Evolutionary conservation across 23 tunicate genomes (phyloP), one percentile per base, ranked within the genome.

Genomic region (Aplidium turbinatum): DNA sequence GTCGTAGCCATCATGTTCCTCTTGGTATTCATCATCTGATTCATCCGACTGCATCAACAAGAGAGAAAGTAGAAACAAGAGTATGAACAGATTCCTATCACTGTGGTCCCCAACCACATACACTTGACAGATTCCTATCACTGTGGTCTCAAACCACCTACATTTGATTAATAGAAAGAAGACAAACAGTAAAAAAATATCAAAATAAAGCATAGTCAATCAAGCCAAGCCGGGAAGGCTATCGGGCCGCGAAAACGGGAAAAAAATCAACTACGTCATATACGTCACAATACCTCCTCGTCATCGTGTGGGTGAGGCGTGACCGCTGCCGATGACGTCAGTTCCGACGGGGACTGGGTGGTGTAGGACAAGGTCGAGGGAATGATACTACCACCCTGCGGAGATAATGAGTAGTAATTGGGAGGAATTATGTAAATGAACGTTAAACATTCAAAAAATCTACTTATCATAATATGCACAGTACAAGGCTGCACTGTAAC

Each of bases 341-440:
- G 63, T 26, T 76, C 81, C 16, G 76, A 70, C 38, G 26, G 26
- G 3, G 6, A 27, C 54, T 63, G 47, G 83, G 20, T 24, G 24
- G 72, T 57, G 51, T 39, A 61, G 2, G 68, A 63, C 2, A 20
- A 21, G 11, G 73, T 29, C 2, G 54, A 32, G 33, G 68, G 82
- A 13, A 56, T 19, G 38, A 47, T 58, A 4, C 53, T 62, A 21
- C 70, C 70, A 20, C 1, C 42, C 76, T 58, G 77, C 28, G 6
- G 51, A 45, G 18, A 42, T 42, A 11, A 42, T 42, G 50, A 42
- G 11, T 11, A 42, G 11, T 16, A 42, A n/a, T n/a, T n/a, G n/a
- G n/a, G n/a, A n/a, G n/a, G n/a, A n/a, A n/a, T n/a, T n/a, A n/a
- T n/a, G n/a, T n/a, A n/a, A n/a, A n/a, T n/a, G n/a, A n/a, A n/a